A percentile compares a stretch with the other conserved stretches of the same genome.
These are phyloP conservation scores for Himantopus leucocephalus DNA, from an alignment of 2,113 vertebrate species.

Conservation along the genomic window DNA sequence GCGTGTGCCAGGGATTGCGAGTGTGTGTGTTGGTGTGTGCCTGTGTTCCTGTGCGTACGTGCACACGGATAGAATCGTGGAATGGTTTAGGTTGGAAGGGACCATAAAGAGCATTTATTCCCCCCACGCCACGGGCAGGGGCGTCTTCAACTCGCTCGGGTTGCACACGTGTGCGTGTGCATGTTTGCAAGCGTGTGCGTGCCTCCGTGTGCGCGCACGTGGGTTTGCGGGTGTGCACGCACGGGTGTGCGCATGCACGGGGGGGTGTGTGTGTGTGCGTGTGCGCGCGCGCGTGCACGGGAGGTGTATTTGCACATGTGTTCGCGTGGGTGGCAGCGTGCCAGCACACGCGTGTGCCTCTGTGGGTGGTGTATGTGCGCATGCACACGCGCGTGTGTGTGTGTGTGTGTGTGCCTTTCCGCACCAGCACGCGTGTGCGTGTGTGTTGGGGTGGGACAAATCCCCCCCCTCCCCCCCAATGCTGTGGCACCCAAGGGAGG, in stretches of 20 bases:
- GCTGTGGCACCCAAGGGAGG: neutral
- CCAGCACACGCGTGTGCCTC: neutral
- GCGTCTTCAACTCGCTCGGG: neutral
- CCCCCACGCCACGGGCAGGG: neutral
- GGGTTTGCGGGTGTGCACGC: fast-evolving
- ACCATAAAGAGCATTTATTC: neutral
- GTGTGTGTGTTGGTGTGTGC: fast-evolving
- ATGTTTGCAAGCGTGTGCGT: fast-evolving
- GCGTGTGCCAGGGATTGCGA: fast-evolving
- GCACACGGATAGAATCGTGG: fast-evolving
- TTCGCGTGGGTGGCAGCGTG: neutral
- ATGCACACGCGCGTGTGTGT: fast-evolving
- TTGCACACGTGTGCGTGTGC: fast-evolving
- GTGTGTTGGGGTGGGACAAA: no score
- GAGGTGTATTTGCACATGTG: no score
- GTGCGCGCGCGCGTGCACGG: fast-evolving
- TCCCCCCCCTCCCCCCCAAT: fast-evolving
- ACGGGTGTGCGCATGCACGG: fast-evolving
- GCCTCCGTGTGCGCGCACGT: fast-evolving
- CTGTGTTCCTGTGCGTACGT: fast-evolving
- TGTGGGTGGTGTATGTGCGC: fast-evolving
- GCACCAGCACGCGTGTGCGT: neutral
- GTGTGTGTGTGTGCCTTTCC: neutral
- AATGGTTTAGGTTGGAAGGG: neutral
- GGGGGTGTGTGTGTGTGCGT: fast-evolving